Percentiles rank a stretch among this genome's conserved stretches.
These are phyloP conservation scores for Hestina assimilis DNA, from an alignment of 1,140 invertebrate genomes.

Conservation along the genomic window DNA sequence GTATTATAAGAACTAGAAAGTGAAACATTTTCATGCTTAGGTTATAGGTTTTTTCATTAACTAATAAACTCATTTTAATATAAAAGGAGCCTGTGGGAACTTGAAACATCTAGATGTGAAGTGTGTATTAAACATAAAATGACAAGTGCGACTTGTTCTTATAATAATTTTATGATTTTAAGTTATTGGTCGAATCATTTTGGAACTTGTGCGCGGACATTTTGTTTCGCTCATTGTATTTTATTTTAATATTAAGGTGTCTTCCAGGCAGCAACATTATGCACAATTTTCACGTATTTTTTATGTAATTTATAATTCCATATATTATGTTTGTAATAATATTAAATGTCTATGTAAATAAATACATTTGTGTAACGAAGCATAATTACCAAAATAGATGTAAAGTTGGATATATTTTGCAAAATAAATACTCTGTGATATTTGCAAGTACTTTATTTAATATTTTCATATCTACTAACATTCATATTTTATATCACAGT, in stretches of 20 bases:
- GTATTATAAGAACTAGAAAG: no score
- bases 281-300: neutral
- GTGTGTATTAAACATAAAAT: no score
- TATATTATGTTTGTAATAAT: neutral
- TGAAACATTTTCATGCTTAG: no score
- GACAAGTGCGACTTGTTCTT: no score
- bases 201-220: no score
- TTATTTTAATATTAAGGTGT: neutral
- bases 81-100: no score
- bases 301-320: neutral
- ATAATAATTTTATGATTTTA: no score
- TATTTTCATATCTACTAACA: slow-evolving; percentile 9
- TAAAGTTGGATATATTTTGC: slow-evolving; percentile 37
- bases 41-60: no score
- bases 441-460: slow-evolving; percentile 29
- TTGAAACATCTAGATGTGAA: no score
- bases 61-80: no score
- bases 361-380: neutral
- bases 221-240: neutral
- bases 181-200: no score
- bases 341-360: neutral
- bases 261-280: neutral
- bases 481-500: no score
- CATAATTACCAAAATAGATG: slow-evolving; percentile 6
- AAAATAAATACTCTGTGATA: slow-evolving; percentile 72